Evolutionary conservation across 2,113 vertebrate species (phyloP).

Genomic region (Seriola aureovittata): DNA sequence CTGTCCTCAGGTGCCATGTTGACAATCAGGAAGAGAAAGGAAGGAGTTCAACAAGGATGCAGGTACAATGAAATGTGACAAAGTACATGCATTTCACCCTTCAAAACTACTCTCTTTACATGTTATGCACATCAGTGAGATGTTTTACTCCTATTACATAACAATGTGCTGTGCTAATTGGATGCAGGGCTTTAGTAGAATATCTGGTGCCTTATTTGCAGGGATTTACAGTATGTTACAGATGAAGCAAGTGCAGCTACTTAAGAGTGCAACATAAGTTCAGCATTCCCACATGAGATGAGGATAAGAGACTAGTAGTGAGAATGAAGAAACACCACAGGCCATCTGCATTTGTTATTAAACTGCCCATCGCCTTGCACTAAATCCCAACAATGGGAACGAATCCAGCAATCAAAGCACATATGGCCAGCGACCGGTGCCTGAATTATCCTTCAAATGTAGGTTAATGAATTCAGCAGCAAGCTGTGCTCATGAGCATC

Average conservation of each 20-base stretch:
- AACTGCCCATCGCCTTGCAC: conserved; percentile 61
- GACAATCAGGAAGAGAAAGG: conserved; percentile 44
- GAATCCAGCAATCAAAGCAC: conserved; percentile 80
- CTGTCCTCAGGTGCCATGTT: conserved; percentile 59
- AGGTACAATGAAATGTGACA: conserved; percentile 40
- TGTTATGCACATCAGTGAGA: conserved; percentile 42
- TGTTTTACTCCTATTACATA: conserved; percentile 58
- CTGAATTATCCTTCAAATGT: conserved; percentile 82
- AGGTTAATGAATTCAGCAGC: conserved; percentile 84
- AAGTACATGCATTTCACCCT: background rate
- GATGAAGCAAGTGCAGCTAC: conserved; percentile 48
- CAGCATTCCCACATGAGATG: conserved; percentile 58
- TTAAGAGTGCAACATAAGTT: conserved; percentile 61
- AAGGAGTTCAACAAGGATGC: conserved; percentile 37
- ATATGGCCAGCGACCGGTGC: conserved; percentile 74
- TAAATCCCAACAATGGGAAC: conserved; percentile 79
- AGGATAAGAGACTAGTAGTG: conserved; percentile 60
- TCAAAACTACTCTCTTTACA: conserved; percentile 23
- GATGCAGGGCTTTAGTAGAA: conserved; percentile 60
- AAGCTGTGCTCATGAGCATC: conserved; percentile 65
- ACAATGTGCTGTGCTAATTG: conserved; percentile 52
- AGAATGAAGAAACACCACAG: conserved; percentile 66
- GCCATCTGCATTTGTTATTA: conserved; percentile 79
- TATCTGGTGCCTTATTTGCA: conserved; percentile 46
- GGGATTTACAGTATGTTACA: conserved; percentile 55